phyloP scores from a whole-genome alignment of 2,113 vertebrate genomes.

The Odocoileus hemionus region DNA sequence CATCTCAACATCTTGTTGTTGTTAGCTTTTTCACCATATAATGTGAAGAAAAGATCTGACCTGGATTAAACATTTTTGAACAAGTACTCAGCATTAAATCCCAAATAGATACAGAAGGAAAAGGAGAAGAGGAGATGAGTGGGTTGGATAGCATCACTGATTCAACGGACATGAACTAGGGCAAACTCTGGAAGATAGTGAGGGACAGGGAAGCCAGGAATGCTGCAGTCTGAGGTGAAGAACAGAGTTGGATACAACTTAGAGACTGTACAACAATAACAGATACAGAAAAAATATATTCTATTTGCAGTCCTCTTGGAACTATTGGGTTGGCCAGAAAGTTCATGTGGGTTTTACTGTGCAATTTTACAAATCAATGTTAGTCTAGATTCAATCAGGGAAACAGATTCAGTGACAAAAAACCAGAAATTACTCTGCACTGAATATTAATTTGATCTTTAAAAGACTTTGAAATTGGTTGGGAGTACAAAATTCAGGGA shows the following conservation, averaged over 20 bases:
- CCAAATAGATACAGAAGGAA: not conserved
- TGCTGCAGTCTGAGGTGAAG: not conserved
- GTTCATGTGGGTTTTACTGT: not conserved
- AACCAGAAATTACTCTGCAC: not conserved
- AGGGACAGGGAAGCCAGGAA: not conserved
- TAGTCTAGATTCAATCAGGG: not conserved
- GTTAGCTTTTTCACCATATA: not conserved
- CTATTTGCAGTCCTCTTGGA: not conserved
- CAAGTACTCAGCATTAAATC: not conserved
- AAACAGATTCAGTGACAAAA: not conserved
- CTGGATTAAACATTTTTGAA: not conserved
- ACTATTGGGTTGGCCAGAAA: not conserved
- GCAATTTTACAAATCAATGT: not conserved
- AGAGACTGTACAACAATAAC: not conserved
- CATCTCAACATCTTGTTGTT: not conserved
- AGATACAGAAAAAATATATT: not conserved
- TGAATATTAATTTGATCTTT: not conserved
- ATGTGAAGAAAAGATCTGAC: not conserved
- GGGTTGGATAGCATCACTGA: not conserved
- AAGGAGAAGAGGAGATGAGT: not conserved
- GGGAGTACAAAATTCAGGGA: not conserved
- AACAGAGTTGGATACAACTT: not conserved
- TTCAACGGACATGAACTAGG: not conserved
- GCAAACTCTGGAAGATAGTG: not conserved
- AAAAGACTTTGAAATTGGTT: not conserved